phyloP scores from a whole-genome alignment of 1,140 invertebrate genomes.

The Planococcus citri region DNA sequence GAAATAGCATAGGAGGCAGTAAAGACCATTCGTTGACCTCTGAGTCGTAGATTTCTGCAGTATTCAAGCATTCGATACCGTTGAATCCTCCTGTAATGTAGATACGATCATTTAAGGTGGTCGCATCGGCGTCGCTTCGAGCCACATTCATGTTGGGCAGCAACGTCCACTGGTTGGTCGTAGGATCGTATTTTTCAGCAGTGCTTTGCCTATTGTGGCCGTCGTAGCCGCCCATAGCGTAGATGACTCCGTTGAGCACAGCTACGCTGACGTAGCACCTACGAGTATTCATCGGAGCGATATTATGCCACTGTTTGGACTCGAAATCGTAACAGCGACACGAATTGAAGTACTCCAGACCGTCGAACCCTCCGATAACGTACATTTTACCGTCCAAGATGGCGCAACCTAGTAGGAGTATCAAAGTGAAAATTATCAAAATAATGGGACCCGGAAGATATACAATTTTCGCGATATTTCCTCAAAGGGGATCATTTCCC shows the following conservation, averaged over 20 bases:
- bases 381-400: constrained; percentile 48
- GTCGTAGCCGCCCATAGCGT: constrained; percentile 65
- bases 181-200: constrained; percentile 60
- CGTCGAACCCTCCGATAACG: constrained; percentile 54
- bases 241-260: constrained; percentile 49
- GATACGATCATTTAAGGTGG: constrained; percentile 44
- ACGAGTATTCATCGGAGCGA: constrained; percentile 44
- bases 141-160: constrained; percentile 50
- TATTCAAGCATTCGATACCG: constrained; percentile 72
- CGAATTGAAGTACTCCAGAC: constrained; percentile 49
- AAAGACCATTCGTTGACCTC: constrained; percentile 72
- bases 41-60: constrained; percentile 75
- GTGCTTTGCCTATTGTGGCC: constrained; percentile 56
- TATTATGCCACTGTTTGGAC: constrained; percentile 47
- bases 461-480: too few species aligned
- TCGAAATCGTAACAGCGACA: constrained; percentile 51
- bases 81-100: constrained; percentile 82
- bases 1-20: constrained; percentile 49
- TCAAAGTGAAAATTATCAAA: too few species aligned
- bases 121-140: constrained; percentile 54
- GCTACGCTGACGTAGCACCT: constrained; percentile 54
- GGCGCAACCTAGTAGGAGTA: too few species aligned
- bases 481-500: too few species aligned
- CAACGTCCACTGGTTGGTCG: constrained; percentile 47
- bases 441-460: too few species aligned